Conservation (phyloP, 1,140 invertebrate genomes). For the Ceratitis capitata region DNA sequence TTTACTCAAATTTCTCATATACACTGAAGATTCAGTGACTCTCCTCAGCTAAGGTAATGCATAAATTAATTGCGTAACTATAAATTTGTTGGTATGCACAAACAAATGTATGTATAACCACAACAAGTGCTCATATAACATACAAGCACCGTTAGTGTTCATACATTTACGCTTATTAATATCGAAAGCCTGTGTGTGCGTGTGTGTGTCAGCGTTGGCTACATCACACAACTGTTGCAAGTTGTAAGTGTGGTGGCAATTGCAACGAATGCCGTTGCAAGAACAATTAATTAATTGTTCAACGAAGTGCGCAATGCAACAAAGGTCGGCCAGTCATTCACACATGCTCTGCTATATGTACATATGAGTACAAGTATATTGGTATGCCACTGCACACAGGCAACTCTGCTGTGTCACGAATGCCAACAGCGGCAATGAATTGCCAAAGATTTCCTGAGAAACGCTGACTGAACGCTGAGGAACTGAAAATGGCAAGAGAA, state of each 20-base stretch:
- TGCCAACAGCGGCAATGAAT: not conserved
- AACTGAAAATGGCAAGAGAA: not conserved
- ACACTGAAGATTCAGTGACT: too few relatives aligned
- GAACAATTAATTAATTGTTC: slow-evolving; percentile 21
- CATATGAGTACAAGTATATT: too few relatives aligned
- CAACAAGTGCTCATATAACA: not conserved
- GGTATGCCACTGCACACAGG: not conserved
- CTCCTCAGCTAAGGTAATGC: too few relatives aligned
- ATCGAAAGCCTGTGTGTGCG: not conserved
- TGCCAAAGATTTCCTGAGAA: not conserved
- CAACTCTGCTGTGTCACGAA: not conserved
- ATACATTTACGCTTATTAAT: not conserved
- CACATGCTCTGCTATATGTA: not conserved
- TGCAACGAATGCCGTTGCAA: not conserved
- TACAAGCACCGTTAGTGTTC: not conserved
- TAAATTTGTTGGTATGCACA: not conserved
- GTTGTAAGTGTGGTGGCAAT: not conserved
- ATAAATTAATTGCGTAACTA: not conserved
- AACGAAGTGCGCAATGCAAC: slow-evolving; percentile 8
- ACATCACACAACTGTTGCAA: not conserved
- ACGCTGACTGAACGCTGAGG: not conserved
- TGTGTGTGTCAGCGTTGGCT: not conserved
- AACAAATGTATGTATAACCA: too few relatives aligned
- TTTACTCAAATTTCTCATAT: too few relatives aligned
- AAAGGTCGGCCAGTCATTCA: not conserved